Conservation (phyloP, 1,140 invertebrate genomes). For the Aphis craccivora region DNA sequence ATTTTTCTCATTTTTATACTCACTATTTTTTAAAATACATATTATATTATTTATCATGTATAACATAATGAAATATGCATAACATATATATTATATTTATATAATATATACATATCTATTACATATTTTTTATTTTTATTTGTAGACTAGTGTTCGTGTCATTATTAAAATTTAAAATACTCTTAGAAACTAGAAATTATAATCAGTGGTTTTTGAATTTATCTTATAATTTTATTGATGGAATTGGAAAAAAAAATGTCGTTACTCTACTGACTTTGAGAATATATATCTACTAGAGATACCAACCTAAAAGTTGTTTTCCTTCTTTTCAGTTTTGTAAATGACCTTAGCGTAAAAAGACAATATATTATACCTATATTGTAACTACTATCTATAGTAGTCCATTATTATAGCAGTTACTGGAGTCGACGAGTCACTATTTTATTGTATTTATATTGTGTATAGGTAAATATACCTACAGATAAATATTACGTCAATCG, state of each 20-base stretch:
- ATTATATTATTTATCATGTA: background rate
- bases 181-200: background rate
- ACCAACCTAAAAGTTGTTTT: background rate
- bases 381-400: background rate
- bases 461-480: background rate
- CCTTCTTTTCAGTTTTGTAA: background rate
- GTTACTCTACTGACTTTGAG: background rate
- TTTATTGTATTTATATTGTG: background rate
- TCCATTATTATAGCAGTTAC: background rate
- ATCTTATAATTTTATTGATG: background rate
- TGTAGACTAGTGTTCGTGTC: background rate
- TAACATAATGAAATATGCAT: too few relatives aligned
- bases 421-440: background rate
- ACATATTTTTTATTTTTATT: background rate
- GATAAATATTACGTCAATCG: constrained; percentile 28
- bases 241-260: background rate
- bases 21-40: background rate
- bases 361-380: background rate
- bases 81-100: too few relatives aligned
- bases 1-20: background rate
- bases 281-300: background rate
- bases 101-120: too few relatives aligned
- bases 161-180: background rate
- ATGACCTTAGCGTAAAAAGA: background rate
- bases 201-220: background rate